Evolutionary conservation across 2,797 vertebrate species (phyloP), one percentile per base, ranked within the genome.

Genomic region (Semaprochilodus insignis): DNA sequence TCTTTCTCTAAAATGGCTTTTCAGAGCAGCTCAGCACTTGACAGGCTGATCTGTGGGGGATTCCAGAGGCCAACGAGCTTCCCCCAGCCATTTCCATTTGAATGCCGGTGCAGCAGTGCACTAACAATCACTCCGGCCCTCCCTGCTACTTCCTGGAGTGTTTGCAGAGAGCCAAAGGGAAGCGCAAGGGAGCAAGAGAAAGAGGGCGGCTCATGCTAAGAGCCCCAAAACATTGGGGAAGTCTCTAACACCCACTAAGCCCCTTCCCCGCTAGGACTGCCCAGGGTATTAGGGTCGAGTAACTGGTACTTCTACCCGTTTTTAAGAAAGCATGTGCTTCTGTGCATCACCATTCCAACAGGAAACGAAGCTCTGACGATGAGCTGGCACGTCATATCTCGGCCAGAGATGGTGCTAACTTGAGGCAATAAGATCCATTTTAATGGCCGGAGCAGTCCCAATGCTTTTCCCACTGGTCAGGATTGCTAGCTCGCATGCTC

Each of bases 31-130:
- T 71, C 81, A 69, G 66, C 69, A 70, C 80, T 74, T 85, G 84
- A 82, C 84, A 85, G 84, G 48, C 81, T 83, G 81, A 85, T 85
- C 84, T 85, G 77, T 80, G 65, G 69, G 83, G 81, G 77, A 82
- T 79, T 83, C 82, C 77, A 80, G 77, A 75, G 73, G 69, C 82
- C 54, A 82, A 44, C 74, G 76, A 71, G 40, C 40, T 52, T 23
- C 60, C 48, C 81, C 63, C 59, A 83, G 73, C 69, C 65, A 83
- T 83, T 83, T 83, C 82, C 82, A 83, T 83, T 83, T 83, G 82
- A 83, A 83, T 83, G 77, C 77, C 31, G 63, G 51, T 55, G 65
- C 71, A 74, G 52, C 31, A 11, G 71, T 74, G 71, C 40, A 23
- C 71, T 44, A 44, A 54, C 71, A 74, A 34, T 83, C 82, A 27